A percentile compares a stretch with the other conserved stretches of the same genome.
Conservation (phyloP, 1,140 invertebrate genomes). For the Antheraea pernyi region DNA sequence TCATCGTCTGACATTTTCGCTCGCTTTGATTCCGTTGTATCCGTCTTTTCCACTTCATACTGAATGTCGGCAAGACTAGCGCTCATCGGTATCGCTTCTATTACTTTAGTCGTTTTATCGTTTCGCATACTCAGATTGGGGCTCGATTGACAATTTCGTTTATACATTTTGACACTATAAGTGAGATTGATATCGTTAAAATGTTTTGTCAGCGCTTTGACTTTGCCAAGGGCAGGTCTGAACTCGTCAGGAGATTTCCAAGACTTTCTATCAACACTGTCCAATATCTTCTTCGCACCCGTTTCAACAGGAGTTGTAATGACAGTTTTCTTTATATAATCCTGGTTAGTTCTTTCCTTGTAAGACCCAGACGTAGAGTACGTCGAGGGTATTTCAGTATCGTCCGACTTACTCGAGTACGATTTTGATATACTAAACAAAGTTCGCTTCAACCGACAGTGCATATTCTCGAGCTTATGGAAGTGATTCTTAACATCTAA, state of each 20-base stretch:
- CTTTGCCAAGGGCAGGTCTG: constrained; percentile 81
- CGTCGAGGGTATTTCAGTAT: constrained; percentile 55
- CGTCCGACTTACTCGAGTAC: constrained; percentile 60
- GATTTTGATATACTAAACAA: constrained; percentile 57
- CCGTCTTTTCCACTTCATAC: constrained; percentile 51
- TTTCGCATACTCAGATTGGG: constrained; percentile 60
- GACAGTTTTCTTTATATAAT: constrained; percentile 20
- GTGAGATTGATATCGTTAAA: constrained; percentile 78
- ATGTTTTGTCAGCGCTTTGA: constrained; percentile 82
- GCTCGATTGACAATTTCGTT: constrained; percentile 74
- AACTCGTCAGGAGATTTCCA: constrained; percentile 83
- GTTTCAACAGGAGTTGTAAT: constrained; percentile 34
- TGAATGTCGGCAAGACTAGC: constrained; percentile 67
- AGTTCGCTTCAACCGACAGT: constrained; percentile 53
- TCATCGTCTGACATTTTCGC: constrained; percentile 76
- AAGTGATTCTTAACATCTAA: constrained; percentile 51
- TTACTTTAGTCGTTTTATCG: constrained; percentile 36
- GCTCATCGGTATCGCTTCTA: constrained; percentile 49
- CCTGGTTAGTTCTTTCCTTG: constrained; percentile 43
- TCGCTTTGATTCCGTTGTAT: constrained; percentile 52
- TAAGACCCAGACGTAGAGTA: constrained; percentile 60
- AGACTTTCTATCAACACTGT: constrained; percentile 77
- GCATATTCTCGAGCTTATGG: constrained; percentile 50
- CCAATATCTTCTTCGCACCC: constrained; percentile 47
- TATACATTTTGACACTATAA: constrained; percentile 69